Evolutionary conservation across 2,113 vertebrate genomes (phyloP).

Genomic region (Pelvicachromis taeniatus): DNA sequence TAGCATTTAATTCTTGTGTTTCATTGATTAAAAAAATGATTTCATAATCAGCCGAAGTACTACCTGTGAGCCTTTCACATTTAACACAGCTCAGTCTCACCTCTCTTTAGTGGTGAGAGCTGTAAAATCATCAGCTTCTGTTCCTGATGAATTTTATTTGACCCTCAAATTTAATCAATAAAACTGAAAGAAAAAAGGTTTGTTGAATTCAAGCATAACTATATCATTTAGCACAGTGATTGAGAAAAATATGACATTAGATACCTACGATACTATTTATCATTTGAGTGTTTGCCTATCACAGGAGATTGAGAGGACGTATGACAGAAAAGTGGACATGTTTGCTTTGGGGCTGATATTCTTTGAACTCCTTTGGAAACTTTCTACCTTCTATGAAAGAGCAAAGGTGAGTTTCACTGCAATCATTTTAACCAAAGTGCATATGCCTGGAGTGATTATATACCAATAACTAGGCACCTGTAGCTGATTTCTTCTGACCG

Average conservation of each 20-base stretch:
- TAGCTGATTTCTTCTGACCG: accelerated
- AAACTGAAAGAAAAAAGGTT: neutral
- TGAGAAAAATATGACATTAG: neutral
- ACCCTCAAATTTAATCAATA: neutral
- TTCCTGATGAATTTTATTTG: accelerated
- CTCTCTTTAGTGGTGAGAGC: neutral
- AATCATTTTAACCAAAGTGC: neutral
- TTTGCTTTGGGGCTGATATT: constrained; percentile 83
- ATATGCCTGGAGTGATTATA: neutral
- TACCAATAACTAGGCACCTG: accelerated
- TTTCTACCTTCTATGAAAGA: constrained; percentile 26
- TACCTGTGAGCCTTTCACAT: neutral
- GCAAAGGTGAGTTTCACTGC: constrained; percentile 8
- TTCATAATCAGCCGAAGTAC: neutral
- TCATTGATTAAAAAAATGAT: neutral
- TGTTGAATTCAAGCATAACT: neutral
- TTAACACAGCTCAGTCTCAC: neutral
- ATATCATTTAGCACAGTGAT: accelerated
- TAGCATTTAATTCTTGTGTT: neutral
- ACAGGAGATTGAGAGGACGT: neutral
- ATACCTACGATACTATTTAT: neutral
- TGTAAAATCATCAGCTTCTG: neutral
- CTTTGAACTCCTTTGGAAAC: constrained; percentile 75
- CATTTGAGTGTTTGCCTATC: neutral
- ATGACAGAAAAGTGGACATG: constrained; percentile 83